These are phyloP conservation scores for Lepidurus couesii DNA, from an alignment of 1,140 invertebrate genomes.

Conservation along the genomic window DNA sequence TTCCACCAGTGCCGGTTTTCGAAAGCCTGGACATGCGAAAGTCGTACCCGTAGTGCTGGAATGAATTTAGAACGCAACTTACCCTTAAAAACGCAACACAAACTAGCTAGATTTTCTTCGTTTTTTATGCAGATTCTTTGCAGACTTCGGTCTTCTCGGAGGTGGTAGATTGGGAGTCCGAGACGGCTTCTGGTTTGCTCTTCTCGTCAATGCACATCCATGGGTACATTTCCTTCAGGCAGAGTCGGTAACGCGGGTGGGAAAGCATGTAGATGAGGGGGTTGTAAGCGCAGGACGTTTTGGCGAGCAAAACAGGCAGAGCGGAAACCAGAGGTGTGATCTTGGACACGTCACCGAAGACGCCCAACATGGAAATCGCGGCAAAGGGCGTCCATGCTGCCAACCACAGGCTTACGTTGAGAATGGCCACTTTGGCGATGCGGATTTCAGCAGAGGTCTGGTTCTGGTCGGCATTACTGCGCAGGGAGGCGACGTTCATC, in stretches of 20 bases:
- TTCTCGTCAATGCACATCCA: conserved; percentile 37
- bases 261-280: conserved; percentile 82
- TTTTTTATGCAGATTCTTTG: conserved; percentile 25
- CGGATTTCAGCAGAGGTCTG: conserved; percentile 68
- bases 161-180: conserved; percentile 33
- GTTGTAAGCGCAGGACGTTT: conserved; percentile 51
- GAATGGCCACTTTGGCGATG: conserved; percentile 58
- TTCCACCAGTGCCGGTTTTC: background rate
- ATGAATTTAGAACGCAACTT: background rate
- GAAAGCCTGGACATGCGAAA: background rate
- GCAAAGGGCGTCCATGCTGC: conserved; percentile 77
- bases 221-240: conserved; percentile 36
- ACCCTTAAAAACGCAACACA: background rate
- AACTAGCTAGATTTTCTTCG: background rate
- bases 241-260: conserved; percentile 71
- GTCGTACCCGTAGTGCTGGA: background rate
- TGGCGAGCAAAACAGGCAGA: conserved; percentile 48
- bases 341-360: conserved; percentile 67
- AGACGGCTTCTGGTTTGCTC: background rate
- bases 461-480: conserved; percentile 63
- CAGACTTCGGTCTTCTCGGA: conserved; percentile 33
- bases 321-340: conserved; percentile 41
- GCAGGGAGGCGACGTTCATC: conserved; percentile 82
- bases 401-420: conserved; percentile 73
- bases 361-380: conserved; percentile 67